Evolutionary conservation across 92 coral and sea anemone genomes (phyloP).

Genomic region (Parazoanthus swiftii): DNA sequence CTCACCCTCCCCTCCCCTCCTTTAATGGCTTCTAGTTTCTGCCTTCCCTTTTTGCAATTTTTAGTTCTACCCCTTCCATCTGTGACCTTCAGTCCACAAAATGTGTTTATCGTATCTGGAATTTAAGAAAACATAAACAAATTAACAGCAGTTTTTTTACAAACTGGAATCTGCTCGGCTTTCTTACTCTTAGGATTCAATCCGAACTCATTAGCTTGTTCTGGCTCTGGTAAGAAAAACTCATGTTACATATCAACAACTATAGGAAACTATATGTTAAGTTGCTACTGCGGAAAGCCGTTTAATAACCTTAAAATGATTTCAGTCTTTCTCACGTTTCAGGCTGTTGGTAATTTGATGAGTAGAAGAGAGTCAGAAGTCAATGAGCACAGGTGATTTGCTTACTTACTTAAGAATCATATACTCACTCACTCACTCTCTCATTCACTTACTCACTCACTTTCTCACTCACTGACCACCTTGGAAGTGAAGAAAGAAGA

Average conservation of each 20-base stretch:
- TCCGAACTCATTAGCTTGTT: background rate
- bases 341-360: constrained; percentile 91
- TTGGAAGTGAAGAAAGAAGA: too few species aligned
- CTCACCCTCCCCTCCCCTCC: background rate
- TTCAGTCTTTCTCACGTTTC: background rate
- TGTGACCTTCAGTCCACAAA: background rate
- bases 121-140: background rate
- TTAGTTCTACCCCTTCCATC: background rate
- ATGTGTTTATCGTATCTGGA: background rate
- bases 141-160: background rate
- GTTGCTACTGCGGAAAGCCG: background rate
- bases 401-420: too few species aligned
- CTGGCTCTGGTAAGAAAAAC: background rate
- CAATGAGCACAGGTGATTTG: constrained; percentile 74
- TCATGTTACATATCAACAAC: background rate
- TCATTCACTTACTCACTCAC: too few species aligned
- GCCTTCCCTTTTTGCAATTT: background rate
- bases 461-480: too few species aligned
- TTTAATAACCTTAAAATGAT: background rate
- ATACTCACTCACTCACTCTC: too few species aligned
- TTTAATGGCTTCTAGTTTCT: too few species aligned
- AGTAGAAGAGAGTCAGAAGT: constrained; percentile 78
- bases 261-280: background rate
- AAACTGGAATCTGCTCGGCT: background rate
- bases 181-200: background rate